Base-by-base conservation (phyloP, 2,113 vertebrate genomes). In the Cyprinodon brontotheroides region DNA sequence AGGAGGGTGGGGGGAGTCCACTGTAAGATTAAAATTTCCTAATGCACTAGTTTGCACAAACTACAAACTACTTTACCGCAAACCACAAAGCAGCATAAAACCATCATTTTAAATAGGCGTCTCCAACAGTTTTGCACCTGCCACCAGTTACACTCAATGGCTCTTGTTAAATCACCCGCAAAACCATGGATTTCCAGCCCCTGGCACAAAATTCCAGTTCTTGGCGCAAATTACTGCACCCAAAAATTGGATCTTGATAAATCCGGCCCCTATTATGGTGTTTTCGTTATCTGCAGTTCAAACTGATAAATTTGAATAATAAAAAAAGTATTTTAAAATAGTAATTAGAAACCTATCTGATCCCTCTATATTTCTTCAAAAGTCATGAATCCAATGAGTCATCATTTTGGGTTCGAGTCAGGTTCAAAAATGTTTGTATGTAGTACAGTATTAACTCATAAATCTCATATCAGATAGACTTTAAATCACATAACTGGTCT, bases 401-500 rank as follows among this genome's bases (percentile, higher is more conserved):
- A 89, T 90, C 62, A 41, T 86, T 89, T 91, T 47, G 9, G 63
- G 61, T 73, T 72, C 85, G 84, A 91, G 81, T 89, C 88, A 86
- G 74, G 70, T 15, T 64, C 72, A 47, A 37, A 81, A 60, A 59
- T 77, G 22, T 75, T 79, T 76, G 76, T 65, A 77, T 65, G 4
- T 38, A 68, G 59, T 67, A 64, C 40, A 68, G 59, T 67, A 64
- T 22, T 79, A 69, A 89, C 66, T 85, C 70, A 73, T 50, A 86
- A 76, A 80, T 72, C 70, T 50, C 80, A 85, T 61, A 78, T 65
- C 74, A 76, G 61, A n/a, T 48, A 75, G 83, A 82, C 65, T 63
- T 81, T 76, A 78, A 59, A 79, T 62, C n/a, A 14, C 38, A 61
- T 77, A 77, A 62, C 74, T 11, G 15, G 65, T 50, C 60, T 61